Evolutionary conservation across 37 sponge, comb jelly and placozoan species (phyloP).

Genomic region (Bolinopsis microptera): DNA sequence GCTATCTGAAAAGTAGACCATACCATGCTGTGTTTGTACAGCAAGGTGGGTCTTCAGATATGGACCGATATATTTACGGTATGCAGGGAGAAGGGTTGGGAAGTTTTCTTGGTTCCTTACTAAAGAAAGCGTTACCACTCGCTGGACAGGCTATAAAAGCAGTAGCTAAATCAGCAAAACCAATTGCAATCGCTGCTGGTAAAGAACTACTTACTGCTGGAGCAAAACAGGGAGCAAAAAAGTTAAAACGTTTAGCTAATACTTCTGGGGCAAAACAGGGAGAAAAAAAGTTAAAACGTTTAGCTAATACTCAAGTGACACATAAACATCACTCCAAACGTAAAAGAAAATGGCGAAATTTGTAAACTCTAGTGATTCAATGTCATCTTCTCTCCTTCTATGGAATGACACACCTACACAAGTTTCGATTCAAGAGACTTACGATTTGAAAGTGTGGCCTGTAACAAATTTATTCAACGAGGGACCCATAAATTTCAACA

Average conservation of each 20-base stretch:
- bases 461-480: background rate
- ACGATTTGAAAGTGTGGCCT: background rate
- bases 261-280: too few species aligned
- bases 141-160: conserved; percentile 5
- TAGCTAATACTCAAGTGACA: background rate
- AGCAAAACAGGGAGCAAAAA: background rate
- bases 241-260: too few species aligned
- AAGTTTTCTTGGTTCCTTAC: background rate
- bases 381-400: too few species aligned
- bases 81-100: too few species aligned
- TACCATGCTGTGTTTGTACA: too few species aligned
- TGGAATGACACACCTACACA: too few species aligned
- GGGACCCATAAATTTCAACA: too few species aligned
- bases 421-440: background rate
- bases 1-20: background rate
- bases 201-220: conserved; percentile 5
- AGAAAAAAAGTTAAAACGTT: too few species aligned
- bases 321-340: background rate
- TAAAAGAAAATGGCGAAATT: background rate
- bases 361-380: background rate
- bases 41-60: too few species aligned
- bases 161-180: too few species aligned
- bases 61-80: conserved; percentile 17
- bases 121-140: conserved; percentile 8
- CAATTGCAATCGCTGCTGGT: too few species aligned